Base-by-base conservation (phyloP, 2,113 vertebrate genomes). In the Pyrgilauda ruficollis region DNA sequence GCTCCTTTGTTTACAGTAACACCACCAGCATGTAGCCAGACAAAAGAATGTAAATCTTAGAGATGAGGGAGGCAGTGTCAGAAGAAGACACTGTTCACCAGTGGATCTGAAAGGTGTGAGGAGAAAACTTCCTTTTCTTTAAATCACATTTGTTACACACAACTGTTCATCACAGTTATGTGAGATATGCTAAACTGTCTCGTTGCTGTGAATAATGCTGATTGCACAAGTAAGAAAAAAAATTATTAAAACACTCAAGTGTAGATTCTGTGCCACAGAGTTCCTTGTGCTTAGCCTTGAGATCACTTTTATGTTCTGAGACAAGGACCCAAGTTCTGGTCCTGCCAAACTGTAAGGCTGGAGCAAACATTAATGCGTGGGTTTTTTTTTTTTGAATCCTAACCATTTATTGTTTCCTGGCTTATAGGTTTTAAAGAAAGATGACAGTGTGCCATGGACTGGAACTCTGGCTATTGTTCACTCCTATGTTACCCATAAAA, bases 401-500 rank as follows among this genome's bases (percentile, higher is more conserved):
- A 81, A 96, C 69, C 53, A 75, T 52, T 66, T 89, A 10, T 87
- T 96, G 28, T 95, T 92, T 81, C 72, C 52, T 15, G 70, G 58
- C 68, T 97, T 64, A 30, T 62, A 99, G 99, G 99, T 99, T 75
- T 98, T 99, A 96, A 99, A 99, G 98, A 99, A 99, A 92, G 99
- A 99, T 3, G 98, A 97, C 46, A 98, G 96, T 33, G 98, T 99
- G 98, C 98, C 99, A 63, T 99, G 99, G 99, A 98, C 99, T 9
- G 99, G 99, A 95, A 99, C 99, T 98, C 98, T 99, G 95, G 97
- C 98, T 95, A 97, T 98, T 1, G 98, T 99, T 56, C 99, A 99
- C 97, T 99, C 99, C 64, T 99, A 99, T 11, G 98, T 99, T 62
- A 99, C 99, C 93, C 99, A 99, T 97, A 99, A 99, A 98, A 98